Percentiles rank a stretch among this genome's conserved stretches.
phyloP scores from a whole-genome alignment of 2,797 vertebrate genomes.

The Momotus momota region DNA sequence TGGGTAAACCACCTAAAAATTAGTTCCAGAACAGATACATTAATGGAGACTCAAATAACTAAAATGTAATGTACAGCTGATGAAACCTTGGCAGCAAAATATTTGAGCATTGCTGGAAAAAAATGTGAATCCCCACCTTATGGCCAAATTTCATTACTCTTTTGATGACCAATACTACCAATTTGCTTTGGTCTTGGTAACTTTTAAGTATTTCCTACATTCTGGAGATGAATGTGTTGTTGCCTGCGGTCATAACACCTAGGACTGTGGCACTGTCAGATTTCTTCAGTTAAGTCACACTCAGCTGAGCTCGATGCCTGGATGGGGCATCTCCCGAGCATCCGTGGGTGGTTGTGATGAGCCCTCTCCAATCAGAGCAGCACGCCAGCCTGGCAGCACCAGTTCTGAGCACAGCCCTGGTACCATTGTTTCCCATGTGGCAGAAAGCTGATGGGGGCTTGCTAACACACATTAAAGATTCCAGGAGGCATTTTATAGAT shows the following conservation, averaged over 20 bases:
- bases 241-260: not conserved
- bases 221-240: not conserved
- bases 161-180: not conserved
- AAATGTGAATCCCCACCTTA: not conserved
- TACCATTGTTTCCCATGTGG: not conserved
- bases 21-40: slow-evolving; percentile 57
- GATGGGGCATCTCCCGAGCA: not conserved
- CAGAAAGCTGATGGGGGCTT: not conserved
- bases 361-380: accelerated
- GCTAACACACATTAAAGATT: not conserved
- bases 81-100: slow-evolving; percentile 55
- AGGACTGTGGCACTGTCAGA: not conserved
- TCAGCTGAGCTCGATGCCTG: accelerated
- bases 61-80: slow-evolving; percentile 26
- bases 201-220: not conserved
- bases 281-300: not conserved
- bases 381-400: not conserved
- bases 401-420: accelerated
- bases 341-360: accelerated
- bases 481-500: not conserved
- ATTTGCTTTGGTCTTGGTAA: not conserved
- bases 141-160: not conserved
- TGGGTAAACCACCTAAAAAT: slow-evolving; percentile 69
- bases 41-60: slow-evolving; percentile 51
- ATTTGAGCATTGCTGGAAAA: slow-evolving; percentile 27